Percentiles rank a stretch among this genome's conserved stretches.
phyloP scores from a whole-genome alignment of 2,888 invertebrate genomes.

The Athrips mouffetella region DNA sequence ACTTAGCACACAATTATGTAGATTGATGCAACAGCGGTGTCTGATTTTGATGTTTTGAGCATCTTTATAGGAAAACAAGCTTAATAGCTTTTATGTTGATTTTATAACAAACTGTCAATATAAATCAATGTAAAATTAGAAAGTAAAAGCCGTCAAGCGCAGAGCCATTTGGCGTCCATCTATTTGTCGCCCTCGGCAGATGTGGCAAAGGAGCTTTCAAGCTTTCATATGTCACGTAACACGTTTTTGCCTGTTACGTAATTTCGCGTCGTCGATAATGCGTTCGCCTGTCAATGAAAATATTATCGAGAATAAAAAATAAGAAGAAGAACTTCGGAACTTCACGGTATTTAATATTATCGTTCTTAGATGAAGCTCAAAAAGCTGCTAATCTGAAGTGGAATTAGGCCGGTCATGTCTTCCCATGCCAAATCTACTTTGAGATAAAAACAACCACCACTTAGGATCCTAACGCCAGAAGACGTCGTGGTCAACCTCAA shows the following conservation, averaged over 20 bases:
- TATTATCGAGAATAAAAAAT: no score
- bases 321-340: no score
- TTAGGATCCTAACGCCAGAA: no score
- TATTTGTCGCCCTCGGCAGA: constrained; percentile 12
- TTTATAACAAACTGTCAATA: constrained; percentile 17
- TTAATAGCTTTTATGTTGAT: neutral
- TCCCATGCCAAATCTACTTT: no score
- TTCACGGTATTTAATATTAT: no score
- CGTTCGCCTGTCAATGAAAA: neutral
- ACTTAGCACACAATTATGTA: constrained; percentile 57
- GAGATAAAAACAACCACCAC: no score
- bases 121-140: constrained; percentile 31
- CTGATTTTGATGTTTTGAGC: constrained; percentile 31
- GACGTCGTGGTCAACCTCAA: no score
- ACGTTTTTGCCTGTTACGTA: constrained; percentile 7
- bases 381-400: no score
- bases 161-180: constrained; percentile 19
- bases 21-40: constrained; percentile 48
- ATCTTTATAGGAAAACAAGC: neutral
- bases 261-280: neutral
- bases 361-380: no score
- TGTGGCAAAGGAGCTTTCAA: neutral
- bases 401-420: no score
- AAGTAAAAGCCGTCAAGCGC: constrained; percentile 36
- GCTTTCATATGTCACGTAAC: constrained; percentile 4